These are phyloP conservation scores for Serrognathus titanus DNA, from an alignment of 2,888 invertebrate species.

Conservation along the genomic window DNA sequence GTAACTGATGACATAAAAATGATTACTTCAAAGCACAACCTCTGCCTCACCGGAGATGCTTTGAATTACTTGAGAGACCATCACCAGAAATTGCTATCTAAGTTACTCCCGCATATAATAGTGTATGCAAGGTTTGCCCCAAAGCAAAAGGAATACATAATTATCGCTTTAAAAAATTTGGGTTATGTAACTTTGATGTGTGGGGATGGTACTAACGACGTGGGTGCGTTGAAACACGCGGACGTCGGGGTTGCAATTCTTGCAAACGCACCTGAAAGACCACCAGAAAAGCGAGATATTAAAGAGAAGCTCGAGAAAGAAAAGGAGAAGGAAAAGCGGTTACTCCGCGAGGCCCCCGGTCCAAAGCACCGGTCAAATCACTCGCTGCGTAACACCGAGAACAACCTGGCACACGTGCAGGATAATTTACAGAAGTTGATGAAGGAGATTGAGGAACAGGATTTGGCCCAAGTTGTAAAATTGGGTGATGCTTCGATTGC, in stretches of 20 bases:
- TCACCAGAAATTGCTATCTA: conserved; percentile 60
- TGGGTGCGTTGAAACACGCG: conserved; percentile 97
- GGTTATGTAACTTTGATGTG: conserved; percentile 97
- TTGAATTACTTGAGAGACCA: conserved; percentile 65
- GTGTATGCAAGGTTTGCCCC: conserved; percentile 98
- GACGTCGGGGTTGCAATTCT: conserved; percentile 93
- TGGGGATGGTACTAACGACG: conserved; percentile 99
- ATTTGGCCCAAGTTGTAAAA: conserved; percentile 84
- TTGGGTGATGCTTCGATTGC: conserved; percentile 99
- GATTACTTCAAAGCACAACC: conserved; percentile 73
- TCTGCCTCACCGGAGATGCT: conserved; percentile 95
- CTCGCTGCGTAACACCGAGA: conserved; percentile 21
- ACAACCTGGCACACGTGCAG: conserved; percentile 42
- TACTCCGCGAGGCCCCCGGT: conserved; percentile 24
- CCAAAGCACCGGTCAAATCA: conserved; percentile 34
- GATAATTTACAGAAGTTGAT: conserved; percentile 60
- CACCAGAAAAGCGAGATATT: conserved; percentile 40
- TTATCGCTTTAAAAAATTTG: conserved; percentile 80
- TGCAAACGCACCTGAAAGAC: conserved; percentile 71
- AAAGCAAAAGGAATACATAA: conserved; percentile 96
- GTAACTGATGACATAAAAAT: conserved; percentile 50
- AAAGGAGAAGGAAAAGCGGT: conserved; percentile 25
- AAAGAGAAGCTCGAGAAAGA: conserved; percentile 34
- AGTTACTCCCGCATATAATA: conserved; percentile 79
- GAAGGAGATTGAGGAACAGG: conserved; percentile 84